Percentiles rank a stretch among this genome's conserved stretches.
Evolutionary conservation across 1,140 invertebrate species (phyloP).

Genomic region (Homarus americanus): DNA sequence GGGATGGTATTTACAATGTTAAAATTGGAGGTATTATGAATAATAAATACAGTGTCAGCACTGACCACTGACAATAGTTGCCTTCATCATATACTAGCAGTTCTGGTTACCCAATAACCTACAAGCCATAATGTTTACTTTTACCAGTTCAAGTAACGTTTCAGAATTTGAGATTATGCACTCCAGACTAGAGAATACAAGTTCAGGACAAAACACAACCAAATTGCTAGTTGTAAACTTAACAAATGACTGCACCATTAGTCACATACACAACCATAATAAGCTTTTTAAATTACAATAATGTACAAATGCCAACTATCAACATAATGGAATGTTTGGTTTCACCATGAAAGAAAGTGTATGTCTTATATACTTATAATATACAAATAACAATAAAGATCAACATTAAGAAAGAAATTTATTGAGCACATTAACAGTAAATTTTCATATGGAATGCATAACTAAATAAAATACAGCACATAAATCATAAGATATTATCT

Average conservation of each 20-base stretch:
- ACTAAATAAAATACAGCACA: slow-evolving; percentile 1
- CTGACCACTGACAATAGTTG: slow-evolving; percentile 14
- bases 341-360: background rate
- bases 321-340: slow-evolving; percentile 28
- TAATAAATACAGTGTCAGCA: slow-evolving; percentile 25
- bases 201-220: slow-evolving; percentile 39
- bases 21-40: slow-evolving; percentile 29
- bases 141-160: slow-evolving; percentile 2
- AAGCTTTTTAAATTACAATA: slow-evolving; percentile 41
- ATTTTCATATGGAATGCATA: slow-evolving; percentile 29
- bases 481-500: background rate
- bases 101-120: background rate
- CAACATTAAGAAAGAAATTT: slow-evolving; percentile 14
- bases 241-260: slow-evolving; percentile 44
- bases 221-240: slow-evolving; percentile 26
- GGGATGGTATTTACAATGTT: slow-evolving; percentile 49
- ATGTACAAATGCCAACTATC: slow-evolving; percentile 51
- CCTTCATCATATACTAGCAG: background rate
- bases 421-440: slow-evolving; percentile 33
- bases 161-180: slow-evolving; percentile 55
- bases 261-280: slow-evolving; percentile 1
- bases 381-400: slow-evolving; percentile 36
- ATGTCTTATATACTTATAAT: background rate
- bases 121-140: background rate
- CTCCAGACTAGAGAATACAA: slow-evolving; percentile 36